These are phyloP conservation scores for Volucella zonaria DNA, from an alignment of 2,888 invertebrate species.

Conservation along the genomic window DNA sequence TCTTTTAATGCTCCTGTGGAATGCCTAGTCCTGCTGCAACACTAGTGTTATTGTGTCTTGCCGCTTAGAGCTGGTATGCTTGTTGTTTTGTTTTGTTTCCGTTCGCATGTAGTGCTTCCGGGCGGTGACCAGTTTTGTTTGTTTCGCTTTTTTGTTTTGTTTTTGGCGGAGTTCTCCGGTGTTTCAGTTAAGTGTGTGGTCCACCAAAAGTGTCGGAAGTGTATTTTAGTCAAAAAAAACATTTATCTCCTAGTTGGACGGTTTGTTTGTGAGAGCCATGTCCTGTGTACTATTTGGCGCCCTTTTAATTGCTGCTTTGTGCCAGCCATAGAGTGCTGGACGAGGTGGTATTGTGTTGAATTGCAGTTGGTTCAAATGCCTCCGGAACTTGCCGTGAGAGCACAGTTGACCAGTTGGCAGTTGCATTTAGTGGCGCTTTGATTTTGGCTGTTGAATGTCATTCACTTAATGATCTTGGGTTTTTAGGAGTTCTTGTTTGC, in stretches of 20 bases:
- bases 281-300: slow-evolving; percentile 18
- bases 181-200: slow-evolving; percentile 73
- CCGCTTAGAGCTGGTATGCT: slow-evolving; percentile 13
- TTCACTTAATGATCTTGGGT: slow-evolving; percentile 63
- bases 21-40: slow-evolving; percentile 10
- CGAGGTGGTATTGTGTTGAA: slow-evolving; percentile 14
- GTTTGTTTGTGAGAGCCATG: slow-evolving; percentile 39
- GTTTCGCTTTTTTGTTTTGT: slow-evolving; percentile 26
- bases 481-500: slow-evolving; percentile 33
- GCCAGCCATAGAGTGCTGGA: slow-evolving; percentile 45
- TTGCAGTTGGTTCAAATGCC: slow-evolving; percentile 54
- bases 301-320: slow-evolving; percentile 72
- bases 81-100: slow-evolving; percentile 62
- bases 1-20: slow-evolving; percentile 19
- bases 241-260: slow-evolving; percentile 66
- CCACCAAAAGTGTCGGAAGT: slow-evolving; percentile 75
- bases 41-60: slow-evolving; percentile 60
- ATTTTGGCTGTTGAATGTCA: slow-evolving; percentile 43
- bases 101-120: slow-evolving; percentile 58
- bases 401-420: slow-evolving; percentile 32
- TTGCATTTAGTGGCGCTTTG: slow-evolving; percentile 29
- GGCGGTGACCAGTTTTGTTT: slow-evolving; percentile 12
- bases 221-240: slow-evolving; percentile 73
- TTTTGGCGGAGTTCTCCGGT: slow-evolving; percentile 45
- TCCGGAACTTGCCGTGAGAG: slow-evolving; percentile 58